phyloP scores from a whole-genome alignment of 2,888 invertebrate genomes.

The Eupithecia tripunctaria region DNA sequence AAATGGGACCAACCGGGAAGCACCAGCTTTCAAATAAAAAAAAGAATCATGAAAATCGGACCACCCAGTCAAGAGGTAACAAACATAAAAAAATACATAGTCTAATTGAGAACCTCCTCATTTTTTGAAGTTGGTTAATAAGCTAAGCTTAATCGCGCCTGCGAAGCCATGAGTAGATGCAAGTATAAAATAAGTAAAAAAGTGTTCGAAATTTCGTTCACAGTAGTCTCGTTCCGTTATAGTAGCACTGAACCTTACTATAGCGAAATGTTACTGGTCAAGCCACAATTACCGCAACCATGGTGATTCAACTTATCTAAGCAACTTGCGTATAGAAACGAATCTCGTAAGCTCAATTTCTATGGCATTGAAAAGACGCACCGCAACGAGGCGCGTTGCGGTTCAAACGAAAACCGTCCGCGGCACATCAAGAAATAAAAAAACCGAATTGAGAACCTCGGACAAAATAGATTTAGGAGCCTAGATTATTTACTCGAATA shows the following conservation, averaged over 20 bases:
- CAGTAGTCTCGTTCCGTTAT: conserved; percentile 19
- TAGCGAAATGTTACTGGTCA: conserved; percentile 28
- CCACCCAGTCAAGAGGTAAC: too few relatives aligned
- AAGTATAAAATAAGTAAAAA: background rate
- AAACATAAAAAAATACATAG: too few relatives aligned
- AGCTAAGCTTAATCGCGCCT: background rate
- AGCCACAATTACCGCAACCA: conserved; percentile 31
- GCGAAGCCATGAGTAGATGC: background rate
- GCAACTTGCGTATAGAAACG: conserved; percentile 15
- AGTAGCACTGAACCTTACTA: conserved; percentile 21
- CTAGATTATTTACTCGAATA: background rate
- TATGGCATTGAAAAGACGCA: background rate
- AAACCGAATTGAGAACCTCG: background rate
- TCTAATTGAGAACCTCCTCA: too few relatives aligned
- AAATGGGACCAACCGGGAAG: too few relatives aligned
- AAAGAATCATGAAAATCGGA: too few relatives aligned
- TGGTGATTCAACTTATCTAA: conserved; percentile 19
- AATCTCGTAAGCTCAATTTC: conserved; percentile 2
- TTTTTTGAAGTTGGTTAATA: too few relatives aligned
- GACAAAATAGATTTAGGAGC: background rate
- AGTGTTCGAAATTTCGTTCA: background rate
- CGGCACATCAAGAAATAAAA: background rate
- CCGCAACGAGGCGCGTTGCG: background rate
- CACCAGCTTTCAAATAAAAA: too few relatives aligned
- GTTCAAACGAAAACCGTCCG: too few relatives aligned